Evolutionary conservation across 2,797 vertebrate genomes (phyloP).

Genomic region (Lithobates sylvaticus): DNA sequence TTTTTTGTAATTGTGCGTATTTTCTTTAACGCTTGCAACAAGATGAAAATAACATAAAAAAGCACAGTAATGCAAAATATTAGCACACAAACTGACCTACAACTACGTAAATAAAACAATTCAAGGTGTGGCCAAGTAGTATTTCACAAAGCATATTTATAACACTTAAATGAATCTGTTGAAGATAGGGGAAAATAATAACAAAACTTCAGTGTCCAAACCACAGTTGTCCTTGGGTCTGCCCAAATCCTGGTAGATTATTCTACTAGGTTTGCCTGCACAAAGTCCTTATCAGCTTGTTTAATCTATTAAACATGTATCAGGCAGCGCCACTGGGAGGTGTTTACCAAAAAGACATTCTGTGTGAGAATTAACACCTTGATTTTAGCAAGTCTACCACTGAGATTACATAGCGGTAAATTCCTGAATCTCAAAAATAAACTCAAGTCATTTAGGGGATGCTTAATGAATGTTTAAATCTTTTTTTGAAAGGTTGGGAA

Average conservation of each 20-base stretch:
- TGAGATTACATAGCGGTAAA: not conserved
- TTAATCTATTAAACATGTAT: not conserved
- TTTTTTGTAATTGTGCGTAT: too few species aligned
- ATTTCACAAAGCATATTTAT: too few species aligned
- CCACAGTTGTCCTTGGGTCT: not conserved
- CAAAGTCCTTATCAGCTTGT: too few species aligned
- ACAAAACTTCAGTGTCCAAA: not conserved
- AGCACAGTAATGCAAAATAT: too few species aligned
- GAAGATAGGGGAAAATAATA: too few species aligned
- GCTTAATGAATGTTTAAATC: not conserved
- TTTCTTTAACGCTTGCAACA: too few species aligned
- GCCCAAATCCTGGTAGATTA: not conserved
- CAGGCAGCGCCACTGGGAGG: not conserved
- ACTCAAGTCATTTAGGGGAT: not conserved
- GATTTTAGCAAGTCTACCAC: not conserved
- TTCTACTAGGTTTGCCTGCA: not conserved
- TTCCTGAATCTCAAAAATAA: not conserved
- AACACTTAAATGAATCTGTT: too few species aligned
- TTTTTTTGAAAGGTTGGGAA: not conserved
- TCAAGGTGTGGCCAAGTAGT: too few species aligned
- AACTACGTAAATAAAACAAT: too few species aligned
- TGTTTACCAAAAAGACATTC: not conserved
- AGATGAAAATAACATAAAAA: too few species aligned
- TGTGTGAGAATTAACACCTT: not conserved
- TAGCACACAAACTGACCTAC: too few species aligned